Base-by-base conservation (phyloP, 2,888 invertebrate species). In the Punctoribates punctum region DNA sequence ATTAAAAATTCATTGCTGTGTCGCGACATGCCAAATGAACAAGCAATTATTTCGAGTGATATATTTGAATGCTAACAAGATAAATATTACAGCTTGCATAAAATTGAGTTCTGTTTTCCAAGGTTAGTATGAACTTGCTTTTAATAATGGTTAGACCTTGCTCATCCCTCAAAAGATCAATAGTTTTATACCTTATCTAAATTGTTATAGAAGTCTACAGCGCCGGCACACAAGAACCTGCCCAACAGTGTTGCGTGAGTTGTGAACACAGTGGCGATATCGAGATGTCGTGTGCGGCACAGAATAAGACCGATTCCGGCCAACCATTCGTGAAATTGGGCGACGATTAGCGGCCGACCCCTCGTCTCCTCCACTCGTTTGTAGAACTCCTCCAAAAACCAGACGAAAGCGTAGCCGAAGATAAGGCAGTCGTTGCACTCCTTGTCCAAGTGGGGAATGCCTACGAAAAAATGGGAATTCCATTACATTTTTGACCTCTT, bases 281-380 rank as follows among this genome's bases (percentile, higher is more conserved):
- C 93, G 8, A 95, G 86, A 81, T 92, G 91, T 76, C 93, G 88
- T 3, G 91, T 91, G 80, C 96, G 88, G 23, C 92, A 84, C 74
- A 92, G 89, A 42, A 99, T 93, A 17, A 99, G 88, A 0, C 96
- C 98, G 27, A 96, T 89, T 9, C 97, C 98, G 0, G 98, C 94
- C 82, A 97, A 92, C 99, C 99, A 99, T 85, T 99, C 99, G 84
- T 99, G 99, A 84, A 98, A 99, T 83, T 99, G 98, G 0, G 92
- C 90, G 0, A 96, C 91, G 48, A 99, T 89, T 70, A 91, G 87
- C 0, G 97, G 93, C 13, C 80, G 62, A 29, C 75, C 79, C 54
- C 78, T 74, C 20, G 78, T 79, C 57, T 78, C 77, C 23, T 78
- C 79, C 38, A 90, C 90, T 27, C 88, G 89, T 81, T 88, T 88